Evolutionary conservation across 2,113 vertebrate genomes (phyloP).

Genomic region (Romanogobio albipinnatus): DNA sequence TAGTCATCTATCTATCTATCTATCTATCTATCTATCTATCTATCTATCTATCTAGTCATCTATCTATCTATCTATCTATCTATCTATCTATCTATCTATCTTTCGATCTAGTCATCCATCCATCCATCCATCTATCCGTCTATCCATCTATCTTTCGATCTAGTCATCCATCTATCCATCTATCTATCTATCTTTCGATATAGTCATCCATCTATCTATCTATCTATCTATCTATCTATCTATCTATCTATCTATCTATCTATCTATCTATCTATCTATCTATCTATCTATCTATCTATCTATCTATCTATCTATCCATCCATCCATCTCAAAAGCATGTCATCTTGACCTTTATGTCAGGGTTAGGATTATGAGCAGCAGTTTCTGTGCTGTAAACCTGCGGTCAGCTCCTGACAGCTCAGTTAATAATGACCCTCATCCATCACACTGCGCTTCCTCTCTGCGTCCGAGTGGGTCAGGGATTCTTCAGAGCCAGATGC

Average conservation of each 20-base stretch:
- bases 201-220: no score
- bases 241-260: no score
- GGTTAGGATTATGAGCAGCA: not conserved
- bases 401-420: not conserved
- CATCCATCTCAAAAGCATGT: not conserved
- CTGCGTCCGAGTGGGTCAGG: not conserved
- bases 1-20: no score
- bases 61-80: no score
- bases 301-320: not conserved
- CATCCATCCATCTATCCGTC: no score
- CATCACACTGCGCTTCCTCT: not conserved
- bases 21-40: no score
- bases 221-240: no score
- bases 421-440: slow-evolving; percentile 23
- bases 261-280: no score
- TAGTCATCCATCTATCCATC: fast-evolving
- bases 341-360: not conserved
- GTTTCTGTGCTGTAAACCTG: not conserved
- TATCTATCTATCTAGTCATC: no score
- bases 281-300: not conserved
- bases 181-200: not conserved
- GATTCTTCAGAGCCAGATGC: not conserved
- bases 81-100: no score
- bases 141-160: not conserved
- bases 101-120: no score